Evolutionary conservation across 2,888 invertebrate genomes (phyloP).

Genomic region (Coelogynopora nodosa): DNA sequence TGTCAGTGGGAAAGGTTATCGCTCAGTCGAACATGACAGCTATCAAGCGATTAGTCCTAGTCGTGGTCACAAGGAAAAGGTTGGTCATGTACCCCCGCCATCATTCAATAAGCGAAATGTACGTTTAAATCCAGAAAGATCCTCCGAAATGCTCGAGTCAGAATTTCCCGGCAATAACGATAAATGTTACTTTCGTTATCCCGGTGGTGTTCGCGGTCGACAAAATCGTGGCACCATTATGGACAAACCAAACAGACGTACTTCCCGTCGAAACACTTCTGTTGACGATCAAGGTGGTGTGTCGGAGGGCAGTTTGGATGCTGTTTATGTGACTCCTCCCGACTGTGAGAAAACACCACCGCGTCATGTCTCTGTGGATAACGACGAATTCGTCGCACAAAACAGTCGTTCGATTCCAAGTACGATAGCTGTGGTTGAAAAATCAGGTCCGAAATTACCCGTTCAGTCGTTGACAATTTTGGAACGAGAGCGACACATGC

Average conservation of each 20-base stretch:
- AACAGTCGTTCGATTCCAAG: background rate
- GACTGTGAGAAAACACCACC: background rate
- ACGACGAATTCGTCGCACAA: background rate
- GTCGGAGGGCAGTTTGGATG: background rate
- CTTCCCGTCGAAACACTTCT: background rate
- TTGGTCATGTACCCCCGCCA: too few relatives aligned
- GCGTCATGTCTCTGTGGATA: background rate
- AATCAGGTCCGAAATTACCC: background rate
- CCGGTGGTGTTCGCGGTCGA: background rate
- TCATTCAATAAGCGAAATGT: too few relatives aligned
- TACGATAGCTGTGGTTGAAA: background rate
- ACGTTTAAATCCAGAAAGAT: background rate
- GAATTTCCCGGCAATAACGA: background rate
- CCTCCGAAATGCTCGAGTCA: background rate
- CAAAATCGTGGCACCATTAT: background rate
- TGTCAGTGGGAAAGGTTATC: background rate
- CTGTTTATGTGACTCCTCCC: background rate
- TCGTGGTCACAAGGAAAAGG: background rate
- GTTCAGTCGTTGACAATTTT: background rate
- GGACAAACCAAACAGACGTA: background rate
- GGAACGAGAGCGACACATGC: slow-evolving; percentile 20
- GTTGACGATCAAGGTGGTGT: background rate
- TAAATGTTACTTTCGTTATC: background rate
- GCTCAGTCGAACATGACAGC: background rate
- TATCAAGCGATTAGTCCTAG: background rate